Percentiles rank a stretch among this genome's conserved stretches.
These are phyloP conservation scores for Bambusicola thoracicus DNA, from an alignment of 2,113 vertebrate species.

Conservation along the genomic window DNA sequence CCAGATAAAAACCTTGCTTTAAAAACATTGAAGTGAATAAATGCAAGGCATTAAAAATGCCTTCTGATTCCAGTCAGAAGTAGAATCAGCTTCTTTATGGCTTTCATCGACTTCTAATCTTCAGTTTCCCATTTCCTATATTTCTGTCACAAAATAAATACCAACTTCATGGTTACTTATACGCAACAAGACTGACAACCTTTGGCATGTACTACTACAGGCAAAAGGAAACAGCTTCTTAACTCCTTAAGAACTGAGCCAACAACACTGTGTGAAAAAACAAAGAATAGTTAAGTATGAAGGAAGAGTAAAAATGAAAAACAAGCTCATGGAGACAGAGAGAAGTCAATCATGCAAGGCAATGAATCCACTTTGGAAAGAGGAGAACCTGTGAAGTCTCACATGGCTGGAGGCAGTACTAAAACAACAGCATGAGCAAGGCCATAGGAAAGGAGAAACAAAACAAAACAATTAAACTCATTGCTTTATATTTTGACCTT, in stretches of 20 bases:
- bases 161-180: neutral
- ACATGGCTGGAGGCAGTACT: neutral
- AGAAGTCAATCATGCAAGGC: neutral
- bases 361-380: neutral
- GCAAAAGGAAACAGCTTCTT: slow-evolving; percentile 17
- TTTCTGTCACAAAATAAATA: slow-evolving; percentile 1
- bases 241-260: slow-evolving; percentile 4
- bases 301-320: neutral
- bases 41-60: neutral
- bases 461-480: slow-evolving; percentile 1
- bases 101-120: slow-evolving; percentile 50
- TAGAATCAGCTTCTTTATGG: neutral
- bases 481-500: neutral
- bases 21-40: neutral
- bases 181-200: neutral
- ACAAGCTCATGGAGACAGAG: neutral
- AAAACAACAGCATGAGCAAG: neutral
- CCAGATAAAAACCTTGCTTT: neutral
- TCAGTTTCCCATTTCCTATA: slow-evolving; percentile 30
- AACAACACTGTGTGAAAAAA: neutral
- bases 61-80: neutral
- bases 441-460: neutral
- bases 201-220: neutral
- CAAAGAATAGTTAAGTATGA: neutral
- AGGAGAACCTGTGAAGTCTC: neutral